Conservation (phyloP, 2,888 invertebrate genomes). For the Lamellibrachia satsuma region DNA sequence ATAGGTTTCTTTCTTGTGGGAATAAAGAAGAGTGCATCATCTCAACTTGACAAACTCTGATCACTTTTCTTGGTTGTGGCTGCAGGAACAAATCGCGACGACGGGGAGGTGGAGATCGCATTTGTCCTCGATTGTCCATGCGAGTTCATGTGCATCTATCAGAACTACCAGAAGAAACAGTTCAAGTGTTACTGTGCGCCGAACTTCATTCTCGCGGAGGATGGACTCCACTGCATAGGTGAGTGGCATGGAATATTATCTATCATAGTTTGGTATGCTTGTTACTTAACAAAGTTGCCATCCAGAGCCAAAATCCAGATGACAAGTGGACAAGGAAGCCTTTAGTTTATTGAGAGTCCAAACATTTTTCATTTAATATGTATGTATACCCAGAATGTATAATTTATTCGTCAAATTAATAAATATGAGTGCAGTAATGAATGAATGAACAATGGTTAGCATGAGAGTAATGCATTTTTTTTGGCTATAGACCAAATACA, state of each 20-base stretch:
- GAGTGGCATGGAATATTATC: not conserved
- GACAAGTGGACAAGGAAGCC: no score
- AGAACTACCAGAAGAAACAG: constrained; percentile 52
- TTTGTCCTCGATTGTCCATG: constrained; percentile 44
- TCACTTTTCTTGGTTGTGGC: not conserved
- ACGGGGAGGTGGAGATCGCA: constrained; percentile 45
- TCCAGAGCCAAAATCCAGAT: no score
- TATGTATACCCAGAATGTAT: not conserved
- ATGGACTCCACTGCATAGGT: constrained; percentile 37
- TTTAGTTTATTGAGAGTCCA: no score
- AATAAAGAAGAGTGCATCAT: not conserved
- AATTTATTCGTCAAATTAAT: not conserved
- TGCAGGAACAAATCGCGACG: constrained; percentile 33
- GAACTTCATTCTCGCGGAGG: constrained; percentile 38
- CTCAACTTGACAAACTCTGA: not conserved
- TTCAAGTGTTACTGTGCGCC: constrained; percentile 40
- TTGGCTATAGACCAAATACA: no score
- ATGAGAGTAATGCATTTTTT: no score
- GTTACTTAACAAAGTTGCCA: not conserved
- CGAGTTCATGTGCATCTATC: constrained; percentile 43
- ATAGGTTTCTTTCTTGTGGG: not conserved
- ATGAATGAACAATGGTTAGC: no score
- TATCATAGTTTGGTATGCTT: not conserved
- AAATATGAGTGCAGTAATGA: not conserved
- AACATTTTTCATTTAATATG: not conserved